phyloP scores from a whole-genome alignment of 2,797 vertebrate genomes.

The Pipistrellus kuhlii region DNA sequence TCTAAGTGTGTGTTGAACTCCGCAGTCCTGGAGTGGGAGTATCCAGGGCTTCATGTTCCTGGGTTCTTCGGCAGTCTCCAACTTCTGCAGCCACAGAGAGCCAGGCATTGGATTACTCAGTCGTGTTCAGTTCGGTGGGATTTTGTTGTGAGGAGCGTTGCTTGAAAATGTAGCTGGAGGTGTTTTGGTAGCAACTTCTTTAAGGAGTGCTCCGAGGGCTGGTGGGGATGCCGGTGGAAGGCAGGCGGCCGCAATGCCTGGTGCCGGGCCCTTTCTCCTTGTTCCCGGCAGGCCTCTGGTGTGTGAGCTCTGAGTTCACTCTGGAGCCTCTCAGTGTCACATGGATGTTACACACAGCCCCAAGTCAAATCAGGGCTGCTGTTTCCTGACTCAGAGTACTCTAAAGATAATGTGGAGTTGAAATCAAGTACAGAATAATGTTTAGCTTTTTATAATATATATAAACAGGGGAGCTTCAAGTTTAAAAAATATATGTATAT shows the following conservation, averaged over 20 bases:
- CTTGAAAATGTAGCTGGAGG: background rate
- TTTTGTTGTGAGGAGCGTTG: background rate
- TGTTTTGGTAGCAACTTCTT: background rate
- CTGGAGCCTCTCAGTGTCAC: background rate
- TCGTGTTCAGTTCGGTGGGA: background rate
- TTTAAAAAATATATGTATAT: too few species aligned
- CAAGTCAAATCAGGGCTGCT: background rate
- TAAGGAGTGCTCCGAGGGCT: background rate
- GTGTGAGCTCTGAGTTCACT: background rate
- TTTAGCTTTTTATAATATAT: background rate
- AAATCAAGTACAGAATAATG: background rate
- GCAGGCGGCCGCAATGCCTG: fast-evolving
- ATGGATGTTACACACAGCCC: background rate
- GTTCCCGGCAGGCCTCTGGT: background rate
- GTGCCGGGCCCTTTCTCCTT: background rate
- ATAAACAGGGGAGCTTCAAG: too few species aligned
- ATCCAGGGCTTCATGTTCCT: background rate
- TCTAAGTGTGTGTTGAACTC: background rate
- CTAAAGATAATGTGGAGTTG: background rate
- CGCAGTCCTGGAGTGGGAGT: background rate
- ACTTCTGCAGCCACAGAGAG: background rate
- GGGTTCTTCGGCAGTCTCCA: background rate
- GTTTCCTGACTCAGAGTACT: background rate
- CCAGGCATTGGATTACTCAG: background rate
- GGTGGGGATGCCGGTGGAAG: background rate